Evolutionary conservation across 2,797 vertebrate genomes (phyloP), one percentile per base, ranked within the genome.

Genomic region (Hemibagrus guttatus): DNA sequence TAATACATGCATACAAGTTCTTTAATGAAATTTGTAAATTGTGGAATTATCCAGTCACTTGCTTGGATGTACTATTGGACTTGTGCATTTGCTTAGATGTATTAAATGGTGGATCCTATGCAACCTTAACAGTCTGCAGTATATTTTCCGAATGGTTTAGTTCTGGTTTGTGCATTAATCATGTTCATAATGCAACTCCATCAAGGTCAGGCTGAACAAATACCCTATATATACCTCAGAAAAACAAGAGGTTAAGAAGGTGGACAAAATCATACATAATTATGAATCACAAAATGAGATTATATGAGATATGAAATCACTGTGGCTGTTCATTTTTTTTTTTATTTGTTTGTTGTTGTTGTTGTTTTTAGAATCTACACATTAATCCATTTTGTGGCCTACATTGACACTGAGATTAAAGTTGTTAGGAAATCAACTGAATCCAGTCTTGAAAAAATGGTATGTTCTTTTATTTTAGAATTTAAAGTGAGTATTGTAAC

Each of bases 341-440:
- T 14, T 68, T 28, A 68, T 68, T 68, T 68, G 64, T 21, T 23
- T 56, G 13, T 46, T 58, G 59, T 46, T 79, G 35, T 78, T 74
- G 0, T 64, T 69, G n/a, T 52, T 54, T 76, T 76, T 19, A 76
- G 74, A 19, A 76, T 54, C 49, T 76, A 76, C 49, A 76, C 74
- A 28, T 54, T 76, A 31, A 76, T 76, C 49, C 46, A 76, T 54
- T 46, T 89, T 69, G 79, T 91, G 87, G 83, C 90, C 8, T 91
- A 87, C 76, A 35, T 84, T 69, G 88, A 83, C 52, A 90, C 90
- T 39, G 89, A 91, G 58, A 68, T 19, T 7, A 89, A 87, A 79
- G 42, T 69, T 64, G 63, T 28, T 64, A 14, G 63, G 63, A 64
- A 63, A n/a, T 63, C 59, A n/a, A 26, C 7, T 59, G 58, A n/a